Conservation (phyloP, 2,888 invertebrate genomes). For the Cephus spinipes region DNA sequence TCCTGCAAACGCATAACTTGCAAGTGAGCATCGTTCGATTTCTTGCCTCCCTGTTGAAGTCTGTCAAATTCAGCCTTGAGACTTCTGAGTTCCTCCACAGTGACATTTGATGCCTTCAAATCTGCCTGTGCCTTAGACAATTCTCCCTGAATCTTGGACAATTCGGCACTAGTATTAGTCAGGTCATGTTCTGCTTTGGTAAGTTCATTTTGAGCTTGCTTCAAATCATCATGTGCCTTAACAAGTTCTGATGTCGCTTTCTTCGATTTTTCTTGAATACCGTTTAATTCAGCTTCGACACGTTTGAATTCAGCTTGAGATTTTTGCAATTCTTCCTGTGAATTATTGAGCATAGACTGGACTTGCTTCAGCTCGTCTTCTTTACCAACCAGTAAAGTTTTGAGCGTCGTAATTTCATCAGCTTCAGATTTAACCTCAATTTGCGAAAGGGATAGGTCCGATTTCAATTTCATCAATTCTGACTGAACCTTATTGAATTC, state of each 20-base stretch:
- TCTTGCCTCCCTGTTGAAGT: conserved; percentile 40
- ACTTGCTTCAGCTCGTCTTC: conserved; percentile 50
- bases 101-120: conserved; percentile 29
- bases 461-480: conserved; percentile 50
- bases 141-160: conserved; percentile 42
- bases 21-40: conserved; percentile 42
- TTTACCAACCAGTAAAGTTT: conserved; percentile 33
- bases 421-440: conserved; percentile 50
- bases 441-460: conserved; percentile 45
- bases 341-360: conserved; percentile 43
- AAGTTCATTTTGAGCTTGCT: conserved; percentile 39
- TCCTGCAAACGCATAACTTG: conserved; percentile 68
- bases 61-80: conserved; percentile 41
- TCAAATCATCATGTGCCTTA: conserved; percentile 38
- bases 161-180: conserved; percentile 38
- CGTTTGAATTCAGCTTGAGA: conserved; percentile 69
- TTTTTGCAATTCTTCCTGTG: conserved; percentile 60
- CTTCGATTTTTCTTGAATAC: conserved; percentile 40
- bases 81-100: conserved; percentile 30
- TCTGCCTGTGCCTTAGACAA: conserved; percentile 38
- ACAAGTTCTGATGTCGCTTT: conserved; percentile 36
- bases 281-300: conserved; percentile 54
- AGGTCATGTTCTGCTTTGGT: conserved; percentile 39
- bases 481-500: conserved; percentile 63
- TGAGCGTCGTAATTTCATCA: conserved; percentile 42